Base-by-base conservation (phyloP, 1,140 invertebrate genomes). In the Harlomillsia oculata region DNA sequence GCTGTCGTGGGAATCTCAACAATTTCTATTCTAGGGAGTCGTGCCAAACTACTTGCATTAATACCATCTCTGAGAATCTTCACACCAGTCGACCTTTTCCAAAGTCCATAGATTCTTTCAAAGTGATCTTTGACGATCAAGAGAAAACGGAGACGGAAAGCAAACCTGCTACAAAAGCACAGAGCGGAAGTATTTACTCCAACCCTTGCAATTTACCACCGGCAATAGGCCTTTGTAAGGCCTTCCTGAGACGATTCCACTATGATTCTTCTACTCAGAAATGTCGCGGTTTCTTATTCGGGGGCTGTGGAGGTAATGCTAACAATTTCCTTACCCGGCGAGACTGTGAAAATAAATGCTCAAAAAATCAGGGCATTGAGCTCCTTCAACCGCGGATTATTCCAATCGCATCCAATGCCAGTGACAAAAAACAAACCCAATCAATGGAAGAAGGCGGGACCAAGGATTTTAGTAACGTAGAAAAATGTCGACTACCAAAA, bases 1-100 rank as follows among this genome's bases (percentile, higher is more conserved):
- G 93, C 39, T 96, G 93, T 67, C 76, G 83, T 29, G 88, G 88
- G 18, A 90, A 88, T 71, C 77, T 78, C 64, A 94, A 94, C 70
- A 92, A 92, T 72, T 94, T 92, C 74, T 73, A 84, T 50, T 83
- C 80, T 2, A 76, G 79, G 37, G 77, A 82, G 26, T 85, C 92
- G 65, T 93, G 89, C 67, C 76, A 76, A 39, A 76, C 77, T 56
- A 80, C 81, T 13, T 93, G 89, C 62, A 23, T 32, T 5, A 60
- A 58, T 44, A 58, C 37, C 25, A 53, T 62, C 14, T 43, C 45
- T 11, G 45, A 28, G 3, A 21, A 48, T 48, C 45, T 48, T 5
- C 28, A 30, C 2, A 48, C 45, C 2, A 32, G 45, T 32, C n/a
- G n/a, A n/a, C n/a, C n/a, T n/a, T 16, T 51, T 23, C 32, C 34